Conservation (phyloP, 2,113 vertebrate species). For the Sinosuthora webbiana region DNA sequence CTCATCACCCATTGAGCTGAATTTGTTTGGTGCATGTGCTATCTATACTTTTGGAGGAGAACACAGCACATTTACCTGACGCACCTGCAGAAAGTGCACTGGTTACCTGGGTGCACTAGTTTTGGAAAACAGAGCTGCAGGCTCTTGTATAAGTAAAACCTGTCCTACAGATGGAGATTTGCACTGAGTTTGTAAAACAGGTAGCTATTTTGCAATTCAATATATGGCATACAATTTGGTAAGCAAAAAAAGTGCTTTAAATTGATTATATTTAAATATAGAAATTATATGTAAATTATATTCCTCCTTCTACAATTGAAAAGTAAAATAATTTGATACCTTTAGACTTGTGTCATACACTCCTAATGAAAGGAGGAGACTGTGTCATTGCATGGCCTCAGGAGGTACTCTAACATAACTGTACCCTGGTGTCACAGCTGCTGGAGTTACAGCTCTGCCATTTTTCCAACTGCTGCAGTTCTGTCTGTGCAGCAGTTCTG, state of each 20-base stretch:
- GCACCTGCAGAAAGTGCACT: neutral
- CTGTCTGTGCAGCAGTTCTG: neutral
- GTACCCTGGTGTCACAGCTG: neutral
- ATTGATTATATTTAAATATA: neutral
- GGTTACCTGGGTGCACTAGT: neutral
- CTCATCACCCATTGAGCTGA: neutral
- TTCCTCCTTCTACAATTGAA: neutral
- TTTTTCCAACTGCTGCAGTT: neutral
- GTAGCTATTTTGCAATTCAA: neutral
- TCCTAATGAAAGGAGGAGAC: neutral
- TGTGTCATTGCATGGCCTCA: neutral
- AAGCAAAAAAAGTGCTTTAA: slow-evolving; percentile 28
- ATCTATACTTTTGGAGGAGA: neutral
- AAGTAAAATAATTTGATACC: neutral
- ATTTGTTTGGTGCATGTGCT: neutral
- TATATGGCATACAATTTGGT: neutral
- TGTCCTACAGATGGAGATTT: neutral
- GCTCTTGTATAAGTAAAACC: neutral
- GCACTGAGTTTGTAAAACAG: neutral
- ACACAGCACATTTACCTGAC: neutral
- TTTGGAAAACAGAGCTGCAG: neutral
- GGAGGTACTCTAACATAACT: neutral
- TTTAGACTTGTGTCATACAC: neutral
- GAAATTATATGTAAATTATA: neutral
- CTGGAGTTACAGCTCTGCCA: neutral